A percentile compares a stretch with the other conserved stretches of the same genome.
Evolutionary conservation across 2,888 invertebrate genomes (phyloP).

Genomic region (Galerucella nymphaeae): DNA sequence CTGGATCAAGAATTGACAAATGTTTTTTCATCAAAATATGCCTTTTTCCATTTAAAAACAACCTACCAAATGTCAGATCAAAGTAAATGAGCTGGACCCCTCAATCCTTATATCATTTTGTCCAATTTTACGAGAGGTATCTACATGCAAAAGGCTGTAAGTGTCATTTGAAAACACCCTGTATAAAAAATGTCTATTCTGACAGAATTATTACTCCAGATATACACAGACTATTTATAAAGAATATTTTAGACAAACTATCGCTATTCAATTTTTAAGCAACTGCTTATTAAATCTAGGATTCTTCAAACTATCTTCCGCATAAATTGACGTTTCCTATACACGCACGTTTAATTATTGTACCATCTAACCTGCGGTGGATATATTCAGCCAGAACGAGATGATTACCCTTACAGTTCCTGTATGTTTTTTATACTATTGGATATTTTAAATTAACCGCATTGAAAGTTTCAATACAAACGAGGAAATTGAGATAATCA

Average conservation of each 20-base stretch:
- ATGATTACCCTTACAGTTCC: not conserved
- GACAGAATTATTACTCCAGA: too few relatives aligned
- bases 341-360: not conserved
- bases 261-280: not conserved
- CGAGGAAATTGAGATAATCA: not conserved
- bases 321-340: not conserved
- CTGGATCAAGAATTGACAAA: too few relatives aligned
- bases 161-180: too few relatives aligned
- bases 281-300: not conserved
- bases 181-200: too few relatives aligned
- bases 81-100: too few relatives aligned
- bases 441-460: slow-evolving; percentile 1
- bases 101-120: too few relatives aligned
- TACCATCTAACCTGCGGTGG: not conserved
- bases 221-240: not conserved
- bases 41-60: too few relatives aligned
- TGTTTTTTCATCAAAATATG: too few relatives aligned
- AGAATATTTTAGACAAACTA: not conserved
- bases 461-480: not conserved
- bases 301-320: not conserved
- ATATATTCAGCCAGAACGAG: slow-evolving; percentile 5
- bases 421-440: not conserved
- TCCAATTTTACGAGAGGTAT: too few relatives aligned
- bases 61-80: too few relatives aligned
- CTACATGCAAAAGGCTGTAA: too few relatives aligned